These are phyloP conservation scores for Galbula dea DNA, from an alignment of 2,113 vertebrate species.

Conservation along the genomic window DNA sequence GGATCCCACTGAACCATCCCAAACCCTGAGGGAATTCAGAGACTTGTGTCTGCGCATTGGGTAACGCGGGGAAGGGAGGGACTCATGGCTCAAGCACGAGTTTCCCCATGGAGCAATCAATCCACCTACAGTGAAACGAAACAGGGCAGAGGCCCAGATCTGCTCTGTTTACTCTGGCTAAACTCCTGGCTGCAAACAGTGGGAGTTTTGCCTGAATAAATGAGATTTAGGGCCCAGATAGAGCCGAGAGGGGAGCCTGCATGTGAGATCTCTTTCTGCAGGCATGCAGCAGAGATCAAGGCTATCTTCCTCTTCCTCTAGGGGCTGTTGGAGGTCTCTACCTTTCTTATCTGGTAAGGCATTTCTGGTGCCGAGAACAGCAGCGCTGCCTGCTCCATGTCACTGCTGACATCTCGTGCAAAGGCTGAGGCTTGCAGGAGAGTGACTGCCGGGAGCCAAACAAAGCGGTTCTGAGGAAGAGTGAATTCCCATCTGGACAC, in stretches of 20 bases:
- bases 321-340: rapidly evolving
- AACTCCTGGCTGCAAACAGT: rapidly evolving
- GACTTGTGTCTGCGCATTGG: background rate
- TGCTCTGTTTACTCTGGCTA: background rate
- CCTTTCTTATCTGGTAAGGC: background rate
- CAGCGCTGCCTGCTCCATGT: background rate
- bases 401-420: background rate
- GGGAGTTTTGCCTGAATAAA: background rate
- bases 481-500: background rate
- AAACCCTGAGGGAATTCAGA: background rate
- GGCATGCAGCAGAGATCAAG: background rate
- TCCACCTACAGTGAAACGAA: rapidly evolving
- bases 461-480: background rate
- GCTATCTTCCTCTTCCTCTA: background rate
- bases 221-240: background rate
- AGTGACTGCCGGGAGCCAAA: background rate
- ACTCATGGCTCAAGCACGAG: rapidly evolving
- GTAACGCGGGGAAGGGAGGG: background rate
- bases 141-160: background rate
- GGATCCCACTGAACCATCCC: background rate
- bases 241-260: background rate
- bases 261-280: background rate
- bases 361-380: background rate
- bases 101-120: background rate
- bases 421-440: background rate